A percentile compares a stretch with the other conserved stretches of the same genome.
Evolutionary conservation across 2,797 vertebrate species (phyloP).

Genomic region (Oreonectes daqikongensis): DNA sequence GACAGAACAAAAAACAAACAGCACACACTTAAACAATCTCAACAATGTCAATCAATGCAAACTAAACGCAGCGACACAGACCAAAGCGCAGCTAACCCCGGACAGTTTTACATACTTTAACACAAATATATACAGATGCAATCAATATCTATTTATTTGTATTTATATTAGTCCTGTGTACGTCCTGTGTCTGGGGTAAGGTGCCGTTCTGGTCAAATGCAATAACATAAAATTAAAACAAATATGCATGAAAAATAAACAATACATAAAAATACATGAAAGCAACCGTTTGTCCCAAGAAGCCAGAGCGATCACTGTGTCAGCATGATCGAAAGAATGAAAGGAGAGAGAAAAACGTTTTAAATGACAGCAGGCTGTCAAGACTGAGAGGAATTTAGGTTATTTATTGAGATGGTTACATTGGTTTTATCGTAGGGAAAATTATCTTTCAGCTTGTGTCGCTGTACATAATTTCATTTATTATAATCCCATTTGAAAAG

Average conservation of each 20-base stretch:
- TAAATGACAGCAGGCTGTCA: neutral
- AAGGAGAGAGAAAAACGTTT: too few relatives aligned
- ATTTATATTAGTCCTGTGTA: too few relatives aligned
- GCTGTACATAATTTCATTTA: neutral
- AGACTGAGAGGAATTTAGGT: neutral
- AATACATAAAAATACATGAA: constrained; percentile 41
- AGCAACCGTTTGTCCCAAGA: constrained; percentile 10
- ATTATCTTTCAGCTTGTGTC: neutral
- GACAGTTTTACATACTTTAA: constrained; percentile 35
- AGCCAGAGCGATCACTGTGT: constrained; percentile 31
- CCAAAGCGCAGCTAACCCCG: constrained; percentile 52
- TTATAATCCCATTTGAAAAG: neutral
- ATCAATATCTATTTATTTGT: neutral
- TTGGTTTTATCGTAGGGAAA: neutral
- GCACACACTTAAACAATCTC: constrained; percentile 53
- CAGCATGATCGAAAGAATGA: constrained; percentile 32
- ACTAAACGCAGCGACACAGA: constrained; percentile 43
- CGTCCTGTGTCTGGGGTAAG: constrained; percentile 57
- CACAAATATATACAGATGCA: neutral
- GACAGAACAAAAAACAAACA: constrained; percentile 60
- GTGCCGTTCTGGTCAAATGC: constrained; percentile 36
- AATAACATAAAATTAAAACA: constrained; percentile 24
- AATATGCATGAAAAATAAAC: constrained; percentile 39
- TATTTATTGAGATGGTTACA: neutral
- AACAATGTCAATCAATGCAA: constrained; percentile 56